Evolutionary conservation across 2,888 invertebrate genomes (phyloP).

Genomic region (Cephonodes hylas): DNA sequence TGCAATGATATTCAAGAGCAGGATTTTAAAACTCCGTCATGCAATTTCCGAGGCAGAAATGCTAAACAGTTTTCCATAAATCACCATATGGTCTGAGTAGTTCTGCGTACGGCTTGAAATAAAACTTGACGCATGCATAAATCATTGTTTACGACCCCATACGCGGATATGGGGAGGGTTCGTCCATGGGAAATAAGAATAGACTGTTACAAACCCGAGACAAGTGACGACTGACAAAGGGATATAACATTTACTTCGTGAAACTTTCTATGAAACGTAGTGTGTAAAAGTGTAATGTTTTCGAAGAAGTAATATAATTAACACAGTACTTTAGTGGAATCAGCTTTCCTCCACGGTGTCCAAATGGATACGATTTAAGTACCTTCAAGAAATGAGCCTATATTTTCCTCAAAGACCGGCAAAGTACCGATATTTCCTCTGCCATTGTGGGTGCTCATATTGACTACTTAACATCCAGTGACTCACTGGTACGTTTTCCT

Average conservation of each 20-base stretch:
- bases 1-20: neutral
- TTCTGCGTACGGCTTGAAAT: conserved; percentile 35
- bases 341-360: too few species aligned
- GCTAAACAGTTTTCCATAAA: conserved; percentile 8
- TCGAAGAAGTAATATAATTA: too few species aligned
- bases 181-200: conserved; percentile 45
- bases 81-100: neutral
- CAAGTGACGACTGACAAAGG: neutral
- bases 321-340: too few species aligned
- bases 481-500: too few species aligned
- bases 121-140: conserved; percentile 56
- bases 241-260: neutral
- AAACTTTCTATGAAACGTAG: neutral
- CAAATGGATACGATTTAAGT: too few species aligned
- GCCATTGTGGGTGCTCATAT: too few species aligned
- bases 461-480: too few species aligned
- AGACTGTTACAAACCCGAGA: conserved; percentile 33
- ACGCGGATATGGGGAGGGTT: conserved; percentile 46
- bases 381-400: too few species aligned
- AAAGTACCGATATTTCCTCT: too few species aligned
- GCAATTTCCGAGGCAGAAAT: neutral
- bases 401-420: too few species aligned
- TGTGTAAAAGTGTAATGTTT: too few species aligned
- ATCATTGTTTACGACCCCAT: conserved; percentile 69
- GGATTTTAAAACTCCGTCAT: neutral